phyloP scores from a whole-genome alignment of 2,888 invertebrate genomes.

The Proisotoma minuta region DNA sequence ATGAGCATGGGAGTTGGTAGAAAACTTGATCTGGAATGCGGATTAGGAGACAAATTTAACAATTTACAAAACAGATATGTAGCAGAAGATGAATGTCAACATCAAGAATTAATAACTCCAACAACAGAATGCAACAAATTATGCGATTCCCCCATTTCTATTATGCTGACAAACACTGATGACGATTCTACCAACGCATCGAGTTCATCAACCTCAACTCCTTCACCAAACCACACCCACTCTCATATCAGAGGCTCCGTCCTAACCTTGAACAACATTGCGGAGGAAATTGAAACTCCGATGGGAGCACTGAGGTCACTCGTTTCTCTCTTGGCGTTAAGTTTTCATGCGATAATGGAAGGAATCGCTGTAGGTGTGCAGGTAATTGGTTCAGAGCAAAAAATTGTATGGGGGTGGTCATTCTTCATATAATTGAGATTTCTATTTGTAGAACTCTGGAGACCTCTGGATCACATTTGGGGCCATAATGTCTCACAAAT shows the following conservation, averaged over 20 bases:
- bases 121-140: not conserved
- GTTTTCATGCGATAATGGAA: constrained; percentile 73
- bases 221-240: too few relatives aligned
- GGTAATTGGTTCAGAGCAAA: constrained; percentile 26
- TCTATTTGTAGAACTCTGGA: constrained; percentile 25
- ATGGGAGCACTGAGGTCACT: constrained; percentile 16
- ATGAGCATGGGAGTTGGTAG: not conserved
- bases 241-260: not conserved
- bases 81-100: not conserved
- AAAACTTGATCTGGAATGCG: not conserved
- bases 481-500: constrained; percentile 51
- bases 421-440: not conserved
- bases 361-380: constrained; percentile 77
- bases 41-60: not conserved
- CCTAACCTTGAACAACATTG: not conserved
- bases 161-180: not conserved
- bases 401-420: not conserved
- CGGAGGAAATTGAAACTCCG: not conserved
- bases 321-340: constrained; percentile 61
- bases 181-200: not conserved
- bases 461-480: constrained; percentile 50
- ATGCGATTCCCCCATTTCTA: not conserved
- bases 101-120: not conserved
- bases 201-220: not conserved
- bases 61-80: not conserved